Percentiles rank a stretch among this genome's conserved stretches.
phyloP scores from a whole-genome alignment of 1,140 invertebrate species.

The Teleopsis dalmanni region DNA sequence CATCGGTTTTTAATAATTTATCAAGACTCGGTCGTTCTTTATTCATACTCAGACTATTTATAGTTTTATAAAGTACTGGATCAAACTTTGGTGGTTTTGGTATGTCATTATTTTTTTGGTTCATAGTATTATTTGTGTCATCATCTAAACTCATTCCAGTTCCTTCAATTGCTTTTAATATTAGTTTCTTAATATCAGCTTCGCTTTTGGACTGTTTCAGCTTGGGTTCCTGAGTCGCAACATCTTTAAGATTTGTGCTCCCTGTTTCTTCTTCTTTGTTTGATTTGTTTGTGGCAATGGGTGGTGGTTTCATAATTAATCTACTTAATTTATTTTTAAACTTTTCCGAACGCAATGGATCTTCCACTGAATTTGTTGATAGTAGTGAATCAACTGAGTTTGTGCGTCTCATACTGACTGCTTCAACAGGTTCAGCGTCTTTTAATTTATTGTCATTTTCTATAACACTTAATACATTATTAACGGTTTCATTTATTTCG shows the following conservation, averaged over 20 bases:
- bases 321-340: constrained; percentile 35
- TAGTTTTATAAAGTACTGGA: constrained; percentile 40
- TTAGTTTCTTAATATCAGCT: constrained; percentile 30
- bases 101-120: constrained; percentile 14
- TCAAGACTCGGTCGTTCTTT: constrained; percentile 38
- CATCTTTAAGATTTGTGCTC: background rate
- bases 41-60: constrained; percentile 32
- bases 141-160: background rate
- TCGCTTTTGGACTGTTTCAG: constrained; percentile 41
- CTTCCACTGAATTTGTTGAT: constrained; percentile 22
- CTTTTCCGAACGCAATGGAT: constrained; percentile 35
- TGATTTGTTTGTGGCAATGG: constrained; percentile 8
- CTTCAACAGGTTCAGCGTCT: background rate
- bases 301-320: constrained; percentile 27
- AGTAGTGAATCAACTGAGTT: constrained; percentile 21
- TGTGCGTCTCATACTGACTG: background rate
- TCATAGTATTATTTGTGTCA: background rate
- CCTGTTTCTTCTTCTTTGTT: constrained; percentile 2
- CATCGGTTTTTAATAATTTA: constrained; percentile 12
- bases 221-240: constrained; percentile 10
- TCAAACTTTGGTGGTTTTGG: constrained; percentile 41
- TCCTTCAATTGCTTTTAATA: constrained; percentile 31
- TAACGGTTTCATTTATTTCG: too few relatives aligned
- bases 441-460: too few relatives aligned
- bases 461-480: too few relatives aligned